Percentiles rank a stretch among this genome's conserved stretches.
Conservation (phyloP, 53 echinoderm and acorn worm species). For the Echinarachnius parma region DNA sequence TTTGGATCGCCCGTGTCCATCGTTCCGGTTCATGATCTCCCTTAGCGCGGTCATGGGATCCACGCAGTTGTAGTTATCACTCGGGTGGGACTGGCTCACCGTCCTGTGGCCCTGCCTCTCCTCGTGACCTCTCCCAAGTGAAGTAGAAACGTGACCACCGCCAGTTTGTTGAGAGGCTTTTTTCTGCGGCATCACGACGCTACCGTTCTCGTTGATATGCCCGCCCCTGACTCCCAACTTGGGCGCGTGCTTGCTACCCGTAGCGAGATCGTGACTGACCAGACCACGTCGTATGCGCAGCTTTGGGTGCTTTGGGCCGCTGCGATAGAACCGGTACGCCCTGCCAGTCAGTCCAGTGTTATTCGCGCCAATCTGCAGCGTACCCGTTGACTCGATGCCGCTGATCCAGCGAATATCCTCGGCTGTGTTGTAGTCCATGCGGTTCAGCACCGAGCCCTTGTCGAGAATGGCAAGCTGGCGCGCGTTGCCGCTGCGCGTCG, state of each 20-base stretch:
- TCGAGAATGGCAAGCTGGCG: slow-evolving; percentile 80
- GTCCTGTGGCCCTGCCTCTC: background rate
- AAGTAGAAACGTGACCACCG: no score
- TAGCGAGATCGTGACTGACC: slow-evolving; percentile 72
- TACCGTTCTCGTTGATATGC: slow-evolving; percentile 47
- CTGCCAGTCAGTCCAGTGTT: slow-evolving; percentile 21
- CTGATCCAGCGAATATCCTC: slow-evolving; percentile 89
- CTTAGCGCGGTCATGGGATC: slow-evolving; percentile 27
- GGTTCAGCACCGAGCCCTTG: slow-evolving; percentile 62
- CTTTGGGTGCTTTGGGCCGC: slow-evolving; percentile 65
- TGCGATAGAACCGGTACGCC: slow-evolving; percentile 56
- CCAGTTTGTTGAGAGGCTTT: background rate
- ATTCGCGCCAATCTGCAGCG: slow-evolving; percentile 68
- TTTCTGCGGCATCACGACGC: background rate
- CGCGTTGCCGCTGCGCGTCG: slow-evolving; percentile 20
- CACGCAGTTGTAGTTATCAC: slow-evolving; percentile 11
- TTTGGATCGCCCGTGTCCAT: slow-evolving; percentile 31
- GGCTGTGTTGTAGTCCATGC: slow-evolving; percentile 65
- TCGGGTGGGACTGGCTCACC: slow-evolving; percentile 13
- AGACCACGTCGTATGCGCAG: slow-evolving; percentile 79
- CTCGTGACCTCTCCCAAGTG: background rate
- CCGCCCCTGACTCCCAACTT: slow-evolving; percentile 71
- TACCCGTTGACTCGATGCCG: slow-evolving; percentile 80
- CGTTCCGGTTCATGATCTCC: slow-evolving; percentile 31
- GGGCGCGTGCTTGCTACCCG: slow-evolving; percentile 42